Evolutionary conservation across 2,113 vertebrate genomes (phyloP), one percentile per base, ranked within the genome.

Genomic region (Anhinga rufa): DNA sequence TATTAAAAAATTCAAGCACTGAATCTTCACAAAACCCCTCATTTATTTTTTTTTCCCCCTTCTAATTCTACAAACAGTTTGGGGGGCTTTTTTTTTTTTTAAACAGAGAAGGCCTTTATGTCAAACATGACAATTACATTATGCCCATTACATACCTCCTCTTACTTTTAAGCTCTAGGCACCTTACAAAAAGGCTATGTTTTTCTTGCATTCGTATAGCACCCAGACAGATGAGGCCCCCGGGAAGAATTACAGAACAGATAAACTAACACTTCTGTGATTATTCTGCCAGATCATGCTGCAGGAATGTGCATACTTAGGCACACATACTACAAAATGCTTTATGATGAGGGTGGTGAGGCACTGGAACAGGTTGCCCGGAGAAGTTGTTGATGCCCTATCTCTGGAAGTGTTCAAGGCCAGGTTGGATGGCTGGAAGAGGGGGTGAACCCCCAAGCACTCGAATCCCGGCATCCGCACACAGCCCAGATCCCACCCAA

Each of bases 381-480:
- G 49, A 48, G 54, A 57, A 42, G 12, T 0, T 77, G 26, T 29
- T 17, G n/a, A 8, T 86, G 40, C 9, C 17, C 19, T 17, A 9
- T 48, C 22, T 49, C 72, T 61, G 49, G 22, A 34, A 77, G 9
- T 7, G 10, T 32, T 65, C 81, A 69, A 86, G 49, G 69, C 3
- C 58, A 81, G 20, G 22, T 0, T 85, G n/a, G 55, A 90, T 2
- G 6, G 10, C 18, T 74, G 60, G 31, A 72, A 60, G 9, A 17
- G 4, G 17, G 17, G 28, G 6, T 62, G 36, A 60, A 71, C 9
- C 10, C 11, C 31, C 24, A 21, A 57, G 51, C 34, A 66, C 36
- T 20, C 1, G 2, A 31, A 5, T n/a, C 32, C n/a, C 4, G 3
- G 51, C 51, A 74, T 61, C 36, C 8, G 0, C 1, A 2, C 32